These are phyloP conservation scores for Epizoanthus fatuus DNA, from an alignment of 92 coral and sea anemone species.

Conservation along the genomic window DNA sequence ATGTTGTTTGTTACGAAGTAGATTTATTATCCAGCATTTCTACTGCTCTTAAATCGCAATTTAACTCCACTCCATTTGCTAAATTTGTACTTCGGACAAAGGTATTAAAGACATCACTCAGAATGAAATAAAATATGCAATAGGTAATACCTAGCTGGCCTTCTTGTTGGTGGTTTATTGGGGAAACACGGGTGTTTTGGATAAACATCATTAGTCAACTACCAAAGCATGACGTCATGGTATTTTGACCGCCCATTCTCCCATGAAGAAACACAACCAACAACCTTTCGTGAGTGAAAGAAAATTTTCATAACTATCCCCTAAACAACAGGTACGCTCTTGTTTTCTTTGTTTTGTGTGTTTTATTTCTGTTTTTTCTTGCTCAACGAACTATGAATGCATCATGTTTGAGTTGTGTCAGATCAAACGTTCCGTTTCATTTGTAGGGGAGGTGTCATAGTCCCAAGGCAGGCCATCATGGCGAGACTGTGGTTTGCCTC, in stretches of 20 bases:
- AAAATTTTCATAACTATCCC: constrained; percentile 35
- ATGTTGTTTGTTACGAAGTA: neutral
- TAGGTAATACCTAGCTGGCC: neutral
- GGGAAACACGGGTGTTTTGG: constrained; percentile 39
- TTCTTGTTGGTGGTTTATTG: constrained; percentile 20
- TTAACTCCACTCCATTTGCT: neutral
- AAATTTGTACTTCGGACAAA: neutral
- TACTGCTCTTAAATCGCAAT: neutral
- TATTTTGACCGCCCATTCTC: constrained; percentile 36
- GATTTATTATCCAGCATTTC: neutral
- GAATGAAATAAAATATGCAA: constrained; percentile 1
- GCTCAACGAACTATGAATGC: neutral
- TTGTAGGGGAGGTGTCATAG: neutral
- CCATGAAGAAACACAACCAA: constrained; percentile 30
- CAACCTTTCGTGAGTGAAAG: constrained; percentile 14
- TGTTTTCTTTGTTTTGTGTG: constrained; percentile 1
- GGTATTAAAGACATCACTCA: neutral
- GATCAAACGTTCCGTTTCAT: neutral
- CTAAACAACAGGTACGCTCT: constrained; percentile 41
- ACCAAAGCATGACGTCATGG: constrained; percentile 40
- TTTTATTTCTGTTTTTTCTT: constrained; percentile 19
- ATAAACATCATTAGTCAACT: constrained; percentile 22
- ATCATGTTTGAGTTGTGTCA: neutral
- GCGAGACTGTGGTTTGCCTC: constrained; percentile 26
- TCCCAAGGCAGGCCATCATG: constrained; percentile 26